A percentile compares a stretch with the other conserved stretches of the same genome.
phyloP scores from a whole-genome alignment of 2,888 invertebrate genomes.

The Imbricaverruca yamaguchii region DNA sequence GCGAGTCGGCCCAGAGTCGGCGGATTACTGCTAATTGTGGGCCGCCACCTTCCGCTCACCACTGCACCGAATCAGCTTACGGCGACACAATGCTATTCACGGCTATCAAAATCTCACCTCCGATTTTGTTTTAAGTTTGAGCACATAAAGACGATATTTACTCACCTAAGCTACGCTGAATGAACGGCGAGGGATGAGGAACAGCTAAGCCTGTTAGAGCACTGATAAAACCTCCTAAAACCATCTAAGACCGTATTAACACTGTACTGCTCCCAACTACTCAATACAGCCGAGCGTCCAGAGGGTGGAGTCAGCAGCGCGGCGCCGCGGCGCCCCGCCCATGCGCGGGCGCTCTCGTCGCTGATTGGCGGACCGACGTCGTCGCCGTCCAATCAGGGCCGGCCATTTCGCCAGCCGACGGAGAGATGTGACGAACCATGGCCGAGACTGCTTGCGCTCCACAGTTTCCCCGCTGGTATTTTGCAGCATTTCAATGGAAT shows the following conservation, averaged over 20 bases:
- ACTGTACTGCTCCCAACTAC: slow-evolving; percentile 18
- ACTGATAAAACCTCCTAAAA: slow-evolving; percentile 21
- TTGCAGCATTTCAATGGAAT: slow-evolving; percentile 1
- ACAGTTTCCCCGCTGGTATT: neutral
- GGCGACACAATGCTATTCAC: slow-evolving; percentile 6
- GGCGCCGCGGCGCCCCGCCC: neutral
- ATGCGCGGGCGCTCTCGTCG: neutral
- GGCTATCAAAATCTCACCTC: slow-evolving; percentile 15
- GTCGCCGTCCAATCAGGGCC: neutral
- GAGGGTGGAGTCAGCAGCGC: neutral
- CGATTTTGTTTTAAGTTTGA: slow-evolving; percentile 19
- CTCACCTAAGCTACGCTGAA: slow-evolving; percentile 20
- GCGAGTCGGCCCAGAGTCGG: too few species aligned
- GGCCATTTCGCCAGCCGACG: neutral
- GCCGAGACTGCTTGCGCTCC: neutral
- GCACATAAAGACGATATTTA: slow-evolving; percentile 21
- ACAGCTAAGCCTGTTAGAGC: slow-evolving; percentile 21
- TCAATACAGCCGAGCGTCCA: neutral
- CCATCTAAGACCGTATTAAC: slow-evolving; percentile 21
- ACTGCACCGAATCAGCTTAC: neutral
- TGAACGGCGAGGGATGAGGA: slow-evolving; percentile 18
- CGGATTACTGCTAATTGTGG: neutral
- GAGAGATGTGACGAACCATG: slow-evolving; percentile 2
- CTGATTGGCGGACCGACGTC: neutral
- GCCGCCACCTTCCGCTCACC: neutral